phyloP scores from a whole-genome alignment of 1,140 invertebrate species.

The Conopomorpha cramerella region DNA sequence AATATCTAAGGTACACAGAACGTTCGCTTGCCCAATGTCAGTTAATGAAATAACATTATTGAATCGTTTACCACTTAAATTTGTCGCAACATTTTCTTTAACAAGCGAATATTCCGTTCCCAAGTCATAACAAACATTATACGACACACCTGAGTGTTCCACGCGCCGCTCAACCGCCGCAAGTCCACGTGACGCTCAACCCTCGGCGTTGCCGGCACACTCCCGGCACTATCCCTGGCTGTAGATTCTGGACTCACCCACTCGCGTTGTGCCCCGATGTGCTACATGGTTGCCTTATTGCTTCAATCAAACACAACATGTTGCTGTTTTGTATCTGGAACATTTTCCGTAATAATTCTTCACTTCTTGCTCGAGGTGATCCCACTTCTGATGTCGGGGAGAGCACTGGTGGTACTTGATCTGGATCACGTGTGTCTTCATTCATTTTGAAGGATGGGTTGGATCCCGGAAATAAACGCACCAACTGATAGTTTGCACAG shows the following conservation, averaged over 20 bases:
- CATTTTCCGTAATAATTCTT: too few species aligned
- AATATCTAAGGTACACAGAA: neutral
- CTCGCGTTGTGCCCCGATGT: too few species aligned
- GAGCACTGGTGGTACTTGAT: too few species aligned
- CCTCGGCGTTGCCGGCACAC: too few species aligned
- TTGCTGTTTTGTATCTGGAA: too few species aligned
- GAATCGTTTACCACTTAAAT: constrained; percentile 1
- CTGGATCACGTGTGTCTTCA: too few species aligned
- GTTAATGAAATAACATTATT: neutral
- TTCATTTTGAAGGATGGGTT: too few species aligned
- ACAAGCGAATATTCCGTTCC: constrained; percentile 4
- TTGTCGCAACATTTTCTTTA: neutral
- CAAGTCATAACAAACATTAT: constrained; percentile 1
- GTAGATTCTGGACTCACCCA: too few species aligned
- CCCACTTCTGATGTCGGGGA: constrained; percentile 2
- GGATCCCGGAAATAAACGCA: too few species aligned
- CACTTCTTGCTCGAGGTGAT: neutral
- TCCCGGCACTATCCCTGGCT: too few species aligned
- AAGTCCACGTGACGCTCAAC: constrained; percentile 1
- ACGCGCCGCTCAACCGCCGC: neutral
- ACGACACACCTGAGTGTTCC: neutral
- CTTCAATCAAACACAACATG: neutral
- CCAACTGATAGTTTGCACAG: too few species aligned
- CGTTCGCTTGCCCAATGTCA: neutral
- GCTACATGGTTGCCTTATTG: neutral